phyloP scores from a whole-genome alignment of 2,797 vertebrate genomes.

The Australoheros facetus region DNA sequence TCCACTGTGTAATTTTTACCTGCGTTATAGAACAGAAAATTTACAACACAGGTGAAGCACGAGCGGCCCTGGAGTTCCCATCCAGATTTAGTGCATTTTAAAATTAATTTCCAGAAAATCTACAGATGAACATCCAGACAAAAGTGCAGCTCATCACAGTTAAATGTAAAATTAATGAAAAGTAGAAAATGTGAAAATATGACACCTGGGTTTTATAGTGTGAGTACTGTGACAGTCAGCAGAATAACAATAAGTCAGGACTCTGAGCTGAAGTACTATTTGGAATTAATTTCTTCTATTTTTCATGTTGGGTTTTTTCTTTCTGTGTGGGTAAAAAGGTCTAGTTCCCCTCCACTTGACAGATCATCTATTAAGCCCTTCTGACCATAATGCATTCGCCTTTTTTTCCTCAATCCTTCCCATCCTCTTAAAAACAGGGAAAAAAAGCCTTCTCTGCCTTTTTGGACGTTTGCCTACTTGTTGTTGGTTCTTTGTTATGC shows the following conservation, averaged over 20 bases:
- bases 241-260: neutral
- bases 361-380: neutral
- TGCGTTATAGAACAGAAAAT: neutral
- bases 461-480: neutral
- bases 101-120: neutral
- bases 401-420: neutral
- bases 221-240: neutral
- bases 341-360: neutral
- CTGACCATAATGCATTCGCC: neutral
- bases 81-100: neutral
- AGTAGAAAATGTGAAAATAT: neutral
- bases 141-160: neutral
- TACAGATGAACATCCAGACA: neutral
- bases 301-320: neutral
- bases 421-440: neutral
- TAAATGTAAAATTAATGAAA: neutral
- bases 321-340: neutral
- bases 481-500: neutral
- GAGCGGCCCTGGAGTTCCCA: neutral
- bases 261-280: neutral
- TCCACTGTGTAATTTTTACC: neutral
- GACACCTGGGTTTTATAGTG: neutral
- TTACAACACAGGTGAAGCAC: neutral
- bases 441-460: neutral
- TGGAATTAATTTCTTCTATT: neutral